Conservation (phyloP, 2,888 invertebrate species). For the Sipha maydis region DNA sequence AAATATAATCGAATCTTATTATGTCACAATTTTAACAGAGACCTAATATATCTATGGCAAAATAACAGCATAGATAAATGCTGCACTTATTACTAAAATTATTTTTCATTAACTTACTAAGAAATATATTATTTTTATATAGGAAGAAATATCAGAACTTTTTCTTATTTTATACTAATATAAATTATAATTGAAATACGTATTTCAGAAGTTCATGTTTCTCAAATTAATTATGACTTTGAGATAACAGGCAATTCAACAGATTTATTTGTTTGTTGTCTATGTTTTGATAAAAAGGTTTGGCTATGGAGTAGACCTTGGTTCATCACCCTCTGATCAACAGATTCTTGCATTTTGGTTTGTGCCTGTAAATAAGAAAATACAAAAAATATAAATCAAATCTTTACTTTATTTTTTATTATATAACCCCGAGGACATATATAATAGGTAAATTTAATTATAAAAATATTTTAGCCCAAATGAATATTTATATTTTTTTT, state of each 20-base stretch:
- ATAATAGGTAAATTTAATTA: no score
- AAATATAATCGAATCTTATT: no score
- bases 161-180: not conserved
- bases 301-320: slow-evolving; percentile 31
- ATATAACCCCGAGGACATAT: no score
- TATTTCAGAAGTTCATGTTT: not conserved
- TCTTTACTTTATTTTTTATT: not conserved
- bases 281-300: slow-evolving; percentile 48
- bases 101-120: no score
- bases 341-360: slow-evolving; percentile 55
- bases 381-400: not conserved
- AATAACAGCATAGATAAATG: no score
- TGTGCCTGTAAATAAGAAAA: slow-evolving; percentile 40
- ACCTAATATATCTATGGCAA: no score
- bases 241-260: slow-evolving; percentile 33
- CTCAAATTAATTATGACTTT: not conserved
- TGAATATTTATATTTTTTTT: no score
- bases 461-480: no score
- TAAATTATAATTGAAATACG: not conserved
- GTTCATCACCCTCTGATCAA: slow-evolving; percentile 52
- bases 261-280: slow-evolving; percentile 41
- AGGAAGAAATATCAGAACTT: not conserved
- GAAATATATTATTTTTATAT: not conserved
- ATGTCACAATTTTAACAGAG: no score
- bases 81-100: not conserved